These are phyloP conservation scores for Globia sparganii DNA, from an alignment of 2,888 invertebrate genomes.

Conservation along the genomic window DNA sequence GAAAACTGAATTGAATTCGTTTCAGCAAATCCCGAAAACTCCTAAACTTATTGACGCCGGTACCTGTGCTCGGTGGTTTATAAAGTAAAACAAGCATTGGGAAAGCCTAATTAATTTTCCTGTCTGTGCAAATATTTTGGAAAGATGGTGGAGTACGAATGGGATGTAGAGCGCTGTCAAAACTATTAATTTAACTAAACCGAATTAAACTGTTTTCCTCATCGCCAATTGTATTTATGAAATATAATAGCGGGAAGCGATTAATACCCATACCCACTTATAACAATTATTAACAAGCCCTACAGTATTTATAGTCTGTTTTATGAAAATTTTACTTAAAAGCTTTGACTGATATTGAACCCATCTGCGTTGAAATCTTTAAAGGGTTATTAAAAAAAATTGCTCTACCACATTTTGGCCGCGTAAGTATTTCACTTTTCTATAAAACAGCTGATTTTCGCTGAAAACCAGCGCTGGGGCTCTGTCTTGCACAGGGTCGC, in stretches of 20 bases:
- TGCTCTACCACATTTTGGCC: not conserved
- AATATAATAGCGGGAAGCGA: too few species aligned
- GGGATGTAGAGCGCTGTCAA: not conserved
- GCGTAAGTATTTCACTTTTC: not conserved
- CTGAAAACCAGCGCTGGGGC: too few species aligned
- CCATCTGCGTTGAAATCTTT: not conserved
- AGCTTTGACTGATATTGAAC: not conserved
- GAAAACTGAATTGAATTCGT: conserved; percentile 62
- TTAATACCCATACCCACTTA: too few species aligned
- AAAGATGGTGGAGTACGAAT: conserved; percentile 8
- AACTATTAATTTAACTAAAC: not conserved
- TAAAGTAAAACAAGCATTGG: conserved; percentile 49
- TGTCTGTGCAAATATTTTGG: conserved; percentile 41
- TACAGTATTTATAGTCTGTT: not conserved
- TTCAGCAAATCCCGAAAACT: conserved; percentile 45
- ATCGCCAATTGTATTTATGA: too few species aligned
- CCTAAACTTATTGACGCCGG: conserved; percentile 34
- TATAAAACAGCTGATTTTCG: not conserved
- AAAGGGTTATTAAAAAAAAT: not conserved
- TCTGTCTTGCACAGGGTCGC: too few species aligned
- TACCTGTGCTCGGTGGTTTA: conserved; percentile 32
- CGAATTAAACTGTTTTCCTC: too few species aligned
- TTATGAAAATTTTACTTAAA: too few species aligned
- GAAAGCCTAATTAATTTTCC: conserved; percentile 53
- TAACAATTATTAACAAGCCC: too few species aligned